phyloP scores from a whole-genome alignment of 2,113 vertebrate species.

The Ranitomeya variabilis region DNA sequence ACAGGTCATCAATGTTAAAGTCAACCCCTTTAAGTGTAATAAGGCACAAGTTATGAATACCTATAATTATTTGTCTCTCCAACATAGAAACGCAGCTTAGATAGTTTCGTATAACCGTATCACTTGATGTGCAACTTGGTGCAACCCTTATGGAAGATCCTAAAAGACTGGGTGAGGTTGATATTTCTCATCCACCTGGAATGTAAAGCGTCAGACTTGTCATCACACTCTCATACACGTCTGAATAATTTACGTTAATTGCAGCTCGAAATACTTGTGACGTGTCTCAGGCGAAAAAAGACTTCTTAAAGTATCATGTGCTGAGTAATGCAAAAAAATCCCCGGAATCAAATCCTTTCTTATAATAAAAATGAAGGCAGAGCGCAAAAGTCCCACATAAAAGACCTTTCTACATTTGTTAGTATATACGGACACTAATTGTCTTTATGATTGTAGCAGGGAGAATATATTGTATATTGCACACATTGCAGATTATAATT shows the following conservation, averaged over 20 bases:
- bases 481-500: too few relatives aligned
- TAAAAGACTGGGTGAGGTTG: slow-evolving; percentile 40
- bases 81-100: not conserved
- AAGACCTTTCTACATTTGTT: not conserved
- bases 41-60: too few relatives aligned
- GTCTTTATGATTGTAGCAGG: too few relatives aligned
- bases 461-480: too few relatives aligned
- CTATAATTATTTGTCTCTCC: not conserved
- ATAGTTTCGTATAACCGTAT: not conserved
- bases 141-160: not conserved
- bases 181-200: slow-evolving; percentile 16
- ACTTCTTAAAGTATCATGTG: not conserved
- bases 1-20: too few relatives aligned
- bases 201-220: slow-evolving; percentile 32
- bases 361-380: not conserved
- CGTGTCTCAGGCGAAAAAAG: not conserved
- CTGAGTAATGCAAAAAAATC: not conserved
- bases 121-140: not conserved
- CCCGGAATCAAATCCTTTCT: not conserved
- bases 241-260: slow-evolving; percentile 42
- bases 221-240: not conserved
- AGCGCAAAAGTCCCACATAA: not conserved
- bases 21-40: too few relatives aligned
- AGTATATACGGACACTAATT: not conserved
- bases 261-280: not conserved